These are phyloP conservation scores for Aurelia sp. DNA, from an alignment of 30 jellyfish, hydroid and myxozoan species.

Conservation along the genomic window DNA sequence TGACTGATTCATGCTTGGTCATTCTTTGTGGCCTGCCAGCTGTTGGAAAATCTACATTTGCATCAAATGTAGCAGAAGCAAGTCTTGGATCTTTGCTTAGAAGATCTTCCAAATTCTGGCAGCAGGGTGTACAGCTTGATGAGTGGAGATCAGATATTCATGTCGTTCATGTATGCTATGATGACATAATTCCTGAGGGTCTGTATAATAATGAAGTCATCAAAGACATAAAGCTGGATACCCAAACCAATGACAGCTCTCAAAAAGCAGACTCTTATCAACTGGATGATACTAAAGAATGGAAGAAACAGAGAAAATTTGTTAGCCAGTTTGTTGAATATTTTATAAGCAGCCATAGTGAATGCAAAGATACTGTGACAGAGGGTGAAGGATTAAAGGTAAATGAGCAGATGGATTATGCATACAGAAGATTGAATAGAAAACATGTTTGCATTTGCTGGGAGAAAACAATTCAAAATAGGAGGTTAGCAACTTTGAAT, in stretches of 20 bases:
- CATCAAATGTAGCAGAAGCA: conserved; percentile 8
- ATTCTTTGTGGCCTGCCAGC: conserved; percentile 92
- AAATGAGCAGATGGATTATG: not conserved
- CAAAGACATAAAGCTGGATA: too few species aligned
- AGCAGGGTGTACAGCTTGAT: not conserved
- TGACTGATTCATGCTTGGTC: conserved; percentile 40
- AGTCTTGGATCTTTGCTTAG: too few species aligned
- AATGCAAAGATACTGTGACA: not conserved
- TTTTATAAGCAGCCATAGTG: not conserved
- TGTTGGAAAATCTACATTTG: conserved; percentile 85
- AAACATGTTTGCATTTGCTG: conserved; percentile 13
- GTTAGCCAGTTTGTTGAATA: conserved; percentile 2
- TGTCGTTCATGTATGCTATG: conserved; percentile 36
- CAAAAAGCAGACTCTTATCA: not conserved
- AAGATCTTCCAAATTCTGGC: too few species aligned
- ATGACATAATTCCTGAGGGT: conserved; percentile 43
- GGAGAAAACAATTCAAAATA: not conserved
- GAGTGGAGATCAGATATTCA: conserved; percentile 7
- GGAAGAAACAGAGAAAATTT: conserved; percentile 34
- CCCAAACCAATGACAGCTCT: too few species aligned
- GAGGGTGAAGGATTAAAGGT: not conserved
- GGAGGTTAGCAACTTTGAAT: not conserved
- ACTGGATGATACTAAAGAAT: not conserved
- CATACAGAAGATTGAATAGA: not conserved
- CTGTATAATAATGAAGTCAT: not conserved